phyloP scores from a whole-genome alignment of 1,140 invertebrate species.

The Marisa cornuarietis region DNA sequence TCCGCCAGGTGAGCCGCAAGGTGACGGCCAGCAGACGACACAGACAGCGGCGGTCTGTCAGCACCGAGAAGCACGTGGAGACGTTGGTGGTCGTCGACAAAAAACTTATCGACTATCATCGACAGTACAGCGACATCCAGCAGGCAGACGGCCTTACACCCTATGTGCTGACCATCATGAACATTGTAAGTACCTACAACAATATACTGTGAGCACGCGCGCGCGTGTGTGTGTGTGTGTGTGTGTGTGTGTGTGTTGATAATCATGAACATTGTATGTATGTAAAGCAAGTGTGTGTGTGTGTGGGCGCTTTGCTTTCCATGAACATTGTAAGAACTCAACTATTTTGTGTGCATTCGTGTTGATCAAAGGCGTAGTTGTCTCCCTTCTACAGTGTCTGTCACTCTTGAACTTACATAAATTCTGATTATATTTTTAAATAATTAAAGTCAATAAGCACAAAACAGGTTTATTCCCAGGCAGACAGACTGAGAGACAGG shows the following conservation, averaged over 20 bases:
- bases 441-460: too few species aligned
- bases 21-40: background rate
- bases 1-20: constrained; percentile 59
- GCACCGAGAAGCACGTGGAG: constrained; percentile 79
- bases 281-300: too few species aligned
- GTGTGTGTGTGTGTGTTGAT: background rate
- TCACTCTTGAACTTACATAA: too few species aligned
- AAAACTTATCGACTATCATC: constrained; percentile 82
- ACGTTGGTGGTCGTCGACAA: constrained; percentile 87
- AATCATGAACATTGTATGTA: background rate
- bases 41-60: constrained; percentile 44
- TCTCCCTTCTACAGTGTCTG: too few species aligned
- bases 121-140: constrained; percentile 22
- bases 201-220: constrained; percentile 81
- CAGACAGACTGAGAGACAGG: too few species aligned
- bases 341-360: too few species aligned
- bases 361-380: too few species aligned
- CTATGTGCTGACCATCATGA: constrained; percentile 92
- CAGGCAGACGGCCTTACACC: constrained; percentile 69
- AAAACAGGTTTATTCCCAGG: too few species aligned
- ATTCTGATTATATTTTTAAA: too few species aligned
- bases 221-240: constrained; percentile 70
- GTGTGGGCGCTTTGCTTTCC: constrained; percentile 73
- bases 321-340: constrained; percentile 75
- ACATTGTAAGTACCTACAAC: constrained; percentile 76